Conservation (phyloP, 1,140 invertebrate species). For the Wasmannia auropunctata region DNA sequence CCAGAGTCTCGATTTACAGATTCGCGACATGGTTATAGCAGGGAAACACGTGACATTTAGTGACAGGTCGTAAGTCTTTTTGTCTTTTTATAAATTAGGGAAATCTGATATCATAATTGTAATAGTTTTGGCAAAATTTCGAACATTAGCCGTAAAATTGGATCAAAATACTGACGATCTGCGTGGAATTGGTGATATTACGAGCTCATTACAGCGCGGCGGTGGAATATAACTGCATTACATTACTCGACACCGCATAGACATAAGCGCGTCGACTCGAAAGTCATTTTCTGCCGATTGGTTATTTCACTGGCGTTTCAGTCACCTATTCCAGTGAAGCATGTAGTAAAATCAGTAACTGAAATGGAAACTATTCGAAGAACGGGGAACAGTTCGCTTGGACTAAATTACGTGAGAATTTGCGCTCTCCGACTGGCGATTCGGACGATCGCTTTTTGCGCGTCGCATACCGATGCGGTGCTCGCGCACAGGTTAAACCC, state of each 20-base stretch:
- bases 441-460: conserved; percentile 42
- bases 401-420: conserved; percentile 66
- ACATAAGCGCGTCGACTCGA: not conserved
- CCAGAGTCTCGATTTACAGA: not conserved
- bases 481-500: conserved; percentile 49
- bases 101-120: not conserved
- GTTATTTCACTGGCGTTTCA: conserved; percentile 5
- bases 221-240: not conserved
- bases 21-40: not conserved
- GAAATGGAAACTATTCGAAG: conserved; percentile 50
- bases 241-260: not conserved
- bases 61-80: not conserved
- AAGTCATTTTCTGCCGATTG: not conserved
- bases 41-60: not conserved
- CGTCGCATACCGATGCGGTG: conserved; percentile 50
- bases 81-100: not conserved
- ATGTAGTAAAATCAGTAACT: conserved; percentile 37
- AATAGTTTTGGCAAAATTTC: not conserved
- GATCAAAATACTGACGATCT: not conserved
- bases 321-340: not conserved
- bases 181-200: not conserved
- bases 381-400: conserved; percentile 10
- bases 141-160: not conserved
- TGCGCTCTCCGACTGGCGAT: conserved; percentile 27
- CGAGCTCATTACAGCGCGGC: not conserved